Base-by-base conservation (phyloP, 2,113 vertebrate species). In the Piprites chloris region DNA sequence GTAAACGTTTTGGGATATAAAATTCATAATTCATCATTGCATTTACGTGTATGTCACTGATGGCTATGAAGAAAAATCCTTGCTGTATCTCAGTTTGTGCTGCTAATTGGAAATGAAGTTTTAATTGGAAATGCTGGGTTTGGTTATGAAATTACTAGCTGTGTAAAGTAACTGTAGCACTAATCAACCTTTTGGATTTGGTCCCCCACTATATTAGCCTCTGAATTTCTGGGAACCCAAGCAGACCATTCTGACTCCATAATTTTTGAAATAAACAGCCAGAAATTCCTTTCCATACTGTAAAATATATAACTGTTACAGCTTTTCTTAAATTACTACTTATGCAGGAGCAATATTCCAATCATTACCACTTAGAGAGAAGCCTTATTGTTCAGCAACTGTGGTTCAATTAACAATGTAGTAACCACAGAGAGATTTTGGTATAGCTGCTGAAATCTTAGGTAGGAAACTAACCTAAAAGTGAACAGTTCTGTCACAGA, bases 341-440 rank as follows among this genome's bases (percentile, higher is more conserved):
- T 49, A 28, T 49, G 19, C 4, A 42, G 30, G 35, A 41, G 30
- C 41, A 33, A 9, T n/a, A 37, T 42, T n/a, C 12, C 23, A 52
- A 0, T 27, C 14, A 17, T 68, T 80, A 28, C 39, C 19, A 41
- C n/a, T 27, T 52, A 6, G 5, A 55, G 59, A 71, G 35, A 53
- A 42, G 47, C 26, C 67, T 18, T 44, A 0, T 33, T 55, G 7
- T 33, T 85, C 9, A 24, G 3, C 1, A 0, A 27, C 30, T 1
- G 0, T 27, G 14, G 9, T 47, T 87, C 20, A 77, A 0, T 22
- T 85, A 58, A 52, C 11, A 61, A 3, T 18, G 18, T 49, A 69
- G 32, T 47, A 66, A 53, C 46, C 13, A n/a, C 9, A 5, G 0
- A 37, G 15, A 49, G 22, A 49, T 69, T 67, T 30, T 75, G 35